Evolutionary conservation across 2,888 invertebrate genomes (phyloP), one percentile per base, ranked within the genome.

Genomic region (Hemistola chrysoprasaria): DNA sequence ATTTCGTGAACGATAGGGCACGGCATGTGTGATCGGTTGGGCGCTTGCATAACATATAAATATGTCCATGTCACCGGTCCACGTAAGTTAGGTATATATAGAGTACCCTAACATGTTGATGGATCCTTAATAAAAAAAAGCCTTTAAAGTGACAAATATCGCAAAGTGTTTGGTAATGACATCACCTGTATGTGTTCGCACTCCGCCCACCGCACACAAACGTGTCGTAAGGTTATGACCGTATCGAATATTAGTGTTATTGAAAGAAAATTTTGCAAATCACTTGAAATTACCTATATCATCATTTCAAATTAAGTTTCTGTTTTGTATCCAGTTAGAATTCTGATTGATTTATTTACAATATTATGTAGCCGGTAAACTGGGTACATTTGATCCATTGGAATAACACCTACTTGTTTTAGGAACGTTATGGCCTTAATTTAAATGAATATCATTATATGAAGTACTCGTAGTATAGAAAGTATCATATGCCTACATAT

Each of bases 121-220:
- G 61, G 58, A 57, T 53, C 55, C 57, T 62, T 59, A n/a, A 54
- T 56, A 62, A 56, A 57, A 56, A 53, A 42, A 43, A 53, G 61
- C 53, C 42, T 51, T 42, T 36, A 53, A 48, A 62, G 64, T 75
- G 77, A 69, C 76, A 75, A 71, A 73, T 64, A 72, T 77, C 68
- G 62, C 67, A 53, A 55, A 70, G 67, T 70, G 71, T 55, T 60
- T 62, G 60, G 63, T 76, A 78, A 82, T 87, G 87, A 86, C 86
- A 86, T 87, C 87, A 87, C 65, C 66, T 62, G 70, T 71, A 66
- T 65, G 66, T 75, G 75, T 76, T 75, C 70, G 67, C 70, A 78
- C 78, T 74, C 68, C 82, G 70, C 86, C 83, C 78, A 84, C 85
- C 59, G 22, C 16, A 16, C n/a, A 29, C 54, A 65, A 85, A 81